Conservation (phyloP, 37 sponge, comb jelly and placozoan genomes). For the Geodia barretti region DNA sequence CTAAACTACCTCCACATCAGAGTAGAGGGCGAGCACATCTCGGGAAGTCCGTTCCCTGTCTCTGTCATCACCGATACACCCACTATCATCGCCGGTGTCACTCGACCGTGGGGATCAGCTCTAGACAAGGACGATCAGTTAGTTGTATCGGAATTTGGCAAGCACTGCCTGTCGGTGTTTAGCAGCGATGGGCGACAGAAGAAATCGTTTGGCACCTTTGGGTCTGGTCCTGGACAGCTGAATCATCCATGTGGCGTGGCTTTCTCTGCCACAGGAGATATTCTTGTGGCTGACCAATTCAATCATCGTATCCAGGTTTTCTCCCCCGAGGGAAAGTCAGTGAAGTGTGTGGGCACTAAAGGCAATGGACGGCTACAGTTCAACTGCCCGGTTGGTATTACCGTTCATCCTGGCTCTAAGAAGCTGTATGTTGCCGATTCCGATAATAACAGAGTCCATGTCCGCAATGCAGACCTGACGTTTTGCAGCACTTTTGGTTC, state of each 20-base stretch:
- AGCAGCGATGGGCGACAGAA: conserved; percentile 2
- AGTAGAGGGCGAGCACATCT: conserved; percentile 5
- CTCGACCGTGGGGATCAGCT: conserved; percentile 29
- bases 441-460: conserved; percentile 58
- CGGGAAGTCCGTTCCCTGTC: conserved; percentile 36
- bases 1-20: conserved; percentile 14
- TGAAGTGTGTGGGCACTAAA: conserved; percentile 23
- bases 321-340: conserved; percentile 47
- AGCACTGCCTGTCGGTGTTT: conserved; percentile 18
- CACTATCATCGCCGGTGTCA: not conserved
- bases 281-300: conserved; percentile 24
- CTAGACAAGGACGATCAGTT: conserved; percentile 35
- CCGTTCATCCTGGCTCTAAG: conserved; percentile 14
- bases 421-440: conserved; percentile 56
- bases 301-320: conserved; percentile 56
- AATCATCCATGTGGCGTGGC: conserved; percentile 24
- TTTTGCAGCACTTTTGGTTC: conserved; percentile 50
- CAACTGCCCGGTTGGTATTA: conserved; percentile 34
- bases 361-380: conserved; percentile 37
- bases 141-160: conserved; percentile 2
- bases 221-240: conserved; percentile 40
- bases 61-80: not conserved
- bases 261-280: conserved; percentile 16
- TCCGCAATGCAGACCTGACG: conserved; percentile 49
- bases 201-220: conserved; percentile 24